phyloP scores from a whole-genome alignment of 1,140 invertebrate species.

The Caerostris darwini region DNA sequence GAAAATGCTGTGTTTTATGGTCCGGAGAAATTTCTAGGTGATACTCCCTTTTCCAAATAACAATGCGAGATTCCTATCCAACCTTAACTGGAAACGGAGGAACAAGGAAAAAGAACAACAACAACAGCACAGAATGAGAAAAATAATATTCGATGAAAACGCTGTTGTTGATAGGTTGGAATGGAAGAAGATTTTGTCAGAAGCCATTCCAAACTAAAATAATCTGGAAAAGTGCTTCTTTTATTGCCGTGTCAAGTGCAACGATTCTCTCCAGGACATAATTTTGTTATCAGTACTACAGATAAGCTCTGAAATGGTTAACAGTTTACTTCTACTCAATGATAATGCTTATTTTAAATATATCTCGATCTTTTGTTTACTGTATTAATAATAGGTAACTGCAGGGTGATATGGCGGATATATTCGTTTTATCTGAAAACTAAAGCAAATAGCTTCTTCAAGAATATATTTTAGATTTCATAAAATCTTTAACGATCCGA shows the following conservation, averaged over 20 bases:
- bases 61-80: conserved; percentile 51
- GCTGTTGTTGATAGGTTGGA: conserved; percentile 9
- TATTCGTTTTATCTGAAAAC: no score
- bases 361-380: no score
- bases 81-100: conserved; percentile 43
- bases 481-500: no score
- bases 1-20: conserved; percentile 55
- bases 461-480: no score
- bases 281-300: no score
- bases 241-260: not conserved
- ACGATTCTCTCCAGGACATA: not conserved
- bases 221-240: conserved; percentile 19
- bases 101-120: conserved; percentile 1
- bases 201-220: not conserved
- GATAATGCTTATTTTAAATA: no score
- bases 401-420: no score
- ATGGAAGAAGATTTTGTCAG: not conserved
- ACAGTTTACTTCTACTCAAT: no score
- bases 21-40: conserved; percentile 57
- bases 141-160: conserved; percentile 42
- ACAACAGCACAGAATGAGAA: not conserved
- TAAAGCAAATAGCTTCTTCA: no score
- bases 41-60: conserved; percentile 47
- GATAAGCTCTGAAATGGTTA: no score
- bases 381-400: no score